Evolutionary conservation across 2,797 vertebrate genomes (phyloP).

Genomic region (Heteromormyrus szaboi): DNA sequence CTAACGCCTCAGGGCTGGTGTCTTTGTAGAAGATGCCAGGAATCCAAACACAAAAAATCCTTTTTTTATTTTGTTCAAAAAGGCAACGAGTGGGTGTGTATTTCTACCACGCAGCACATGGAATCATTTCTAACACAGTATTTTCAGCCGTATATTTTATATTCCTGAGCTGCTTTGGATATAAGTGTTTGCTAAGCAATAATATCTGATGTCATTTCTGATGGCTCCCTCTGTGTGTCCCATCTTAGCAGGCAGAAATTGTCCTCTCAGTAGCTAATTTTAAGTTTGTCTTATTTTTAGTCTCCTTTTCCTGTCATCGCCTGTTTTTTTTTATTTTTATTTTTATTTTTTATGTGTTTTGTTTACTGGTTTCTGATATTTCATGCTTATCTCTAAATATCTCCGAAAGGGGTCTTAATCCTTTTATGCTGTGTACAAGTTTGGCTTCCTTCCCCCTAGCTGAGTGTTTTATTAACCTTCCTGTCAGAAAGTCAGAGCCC

Average conservation of each 20-base stretch:
- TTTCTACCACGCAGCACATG: neutral
- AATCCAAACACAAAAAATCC: neutral
- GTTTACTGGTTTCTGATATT: neutral
- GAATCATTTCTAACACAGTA: neutral
- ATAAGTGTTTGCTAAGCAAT: neutral
- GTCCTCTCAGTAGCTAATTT: neutral
- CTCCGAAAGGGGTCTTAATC: neutral
- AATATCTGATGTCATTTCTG: neutral
- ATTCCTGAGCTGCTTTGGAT: neutral
- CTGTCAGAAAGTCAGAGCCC: conserved; percentile 53
- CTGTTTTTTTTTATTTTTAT: neutral
- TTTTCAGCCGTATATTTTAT: neutral
- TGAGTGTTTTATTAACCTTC: conserved; percentile 59
- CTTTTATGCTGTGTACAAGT: conserved; percentile 24
- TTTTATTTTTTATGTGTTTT: neutral
- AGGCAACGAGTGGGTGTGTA: neutral
- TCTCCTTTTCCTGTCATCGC: neutral
- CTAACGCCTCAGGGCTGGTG: neutral
- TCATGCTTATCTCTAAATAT: neutral
- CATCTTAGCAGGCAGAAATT: neutral
- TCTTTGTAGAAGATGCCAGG: neutral
- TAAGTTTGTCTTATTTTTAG: neutral
- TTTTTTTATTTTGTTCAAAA: neutral
- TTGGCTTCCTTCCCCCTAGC: conserved; percentile 54
- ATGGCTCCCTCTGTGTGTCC: neutral